Base-by-base conservation (phyloP, 2,797 vertebrate species). In the Ispidina picta region DNA sequence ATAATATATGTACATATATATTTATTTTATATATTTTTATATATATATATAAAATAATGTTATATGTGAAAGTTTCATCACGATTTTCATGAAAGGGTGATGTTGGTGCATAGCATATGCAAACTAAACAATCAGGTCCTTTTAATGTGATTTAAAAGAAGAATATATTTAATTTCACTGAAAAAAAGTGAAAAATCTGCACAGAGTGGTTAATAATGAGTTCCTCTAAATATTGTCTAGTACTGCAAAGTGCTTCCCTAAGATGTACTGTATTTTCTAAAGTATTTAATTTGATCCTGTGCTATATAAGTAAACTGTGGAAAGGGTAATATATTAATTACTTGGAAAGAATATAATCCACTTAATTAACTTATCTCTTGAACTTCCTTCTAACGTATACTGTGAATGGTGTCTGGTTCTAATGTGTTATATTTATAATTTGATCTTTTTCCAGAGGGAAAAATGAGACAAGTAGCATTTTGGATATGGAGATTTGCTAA, bases 401-500 rank as follows among this genome's bases (percentile, higher is more conserved):
- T 52, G 20, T 63, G 41, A 20, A 89, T 59, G 21, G 7, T 56
- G 68, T 48, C 10, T 29, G 65, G 51, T 75, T 59, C 55, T 83
- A 80, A 87, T 29, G 28, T 74, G 33, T 46, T 93, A 78, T 85
- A 72, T 89, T 95, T 93, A 75, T 75, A 89, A 83, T 70, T 12
- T 85, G n/a, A 63, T 91, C 55, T 92, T 92, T 78, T 69, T 83
- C 82, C 63, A 78, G 52, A 86, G 75, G 49, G 9, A 81, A 87
- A 94, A 78, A 72, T 66, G 76, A 82, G 70, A 44, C 33, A 1
- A 86, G n/a, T 73, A 83, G 16, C 64, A 76, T 94, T 94, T 94
- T 83, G 73, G 43, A 55, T 77, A 48, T 44, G 28, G 55, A 80
- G 35, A 62, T 95, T 78, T 92, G 44, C 70, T 90, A 63, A 93